These are phyloP conservation scores for Cetoscarus ocellatus DNA, from an alignment of 2,797 vertebrate species.

Conservation along the genomic window DNA sequence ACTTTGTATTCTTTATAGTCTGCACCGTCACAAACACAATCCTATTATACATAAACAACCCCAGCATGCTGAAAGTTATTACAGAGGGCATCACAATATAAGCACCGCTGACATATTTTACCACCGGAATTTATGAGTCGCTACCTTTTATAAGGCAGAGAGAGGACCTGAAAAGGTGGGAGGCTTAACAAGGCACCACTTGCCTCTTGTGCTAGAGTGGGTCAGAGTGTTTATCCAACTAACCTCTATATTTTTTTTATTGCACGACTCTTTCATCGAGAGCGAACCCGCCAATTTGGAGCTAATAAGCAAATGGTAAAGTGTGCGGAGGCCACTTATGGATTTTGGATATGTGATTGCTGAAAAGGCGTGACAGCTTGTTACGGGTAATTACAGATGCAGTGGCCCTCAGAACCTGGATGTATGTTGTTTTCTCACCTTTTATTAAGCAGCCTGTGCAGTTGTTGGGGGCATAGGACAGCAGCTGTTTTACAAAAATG, in stretches of 20 bases:
- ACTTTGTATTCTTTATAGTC: constrained; percentile 33
- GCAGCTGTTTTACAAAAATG: too few species aligned
- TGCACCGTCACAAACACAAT: constrained; percentile 15
- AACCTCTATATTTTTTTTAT: constrained; percentile 43
- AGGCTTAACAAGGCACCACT: constrained; percentile 64
- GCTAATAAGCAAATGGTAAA: constrained; percentile 56
- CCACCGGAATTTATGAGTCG: constrained; percentile 62
- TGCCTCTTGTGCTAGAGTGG: constrained; percentile 48
- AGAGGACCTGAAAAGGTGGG: constrained; percentile 56
- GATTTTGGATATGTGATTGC: constrained; percentile 24
- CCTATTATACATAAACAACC: constrained; percentile 45
- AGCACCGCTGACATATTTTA: constrained; percentile 64
- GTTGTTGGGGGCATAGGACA: constrained; percentile 2
- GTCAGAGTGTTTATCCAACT: constrained; percentile 48
- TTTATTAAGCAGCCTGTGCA: constrained; percentile 19
- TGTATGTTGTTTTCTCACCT: constrained; percentile 36
- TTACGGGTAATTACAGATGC: constrained; percentile 42
- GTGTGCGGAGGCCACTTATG: constrained; percentile 17
- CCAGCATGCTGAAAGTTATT: constrained; percentile 54
- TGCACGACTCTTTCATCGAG: constrained; percentile 32
- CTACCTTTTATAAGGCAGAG: constrained; percentile 53
- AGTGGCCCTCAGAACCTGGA: constrained; percentile 12
- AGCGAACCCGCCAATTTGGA: constrained; percentile 37
- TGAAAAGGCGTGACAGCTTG: constrained; percentile 37
- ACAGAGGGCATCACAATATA: constrained; percentile 58